Conservation (phyloP, 1,140 invertebrate species). For the Cotesia typhae region DNA sequence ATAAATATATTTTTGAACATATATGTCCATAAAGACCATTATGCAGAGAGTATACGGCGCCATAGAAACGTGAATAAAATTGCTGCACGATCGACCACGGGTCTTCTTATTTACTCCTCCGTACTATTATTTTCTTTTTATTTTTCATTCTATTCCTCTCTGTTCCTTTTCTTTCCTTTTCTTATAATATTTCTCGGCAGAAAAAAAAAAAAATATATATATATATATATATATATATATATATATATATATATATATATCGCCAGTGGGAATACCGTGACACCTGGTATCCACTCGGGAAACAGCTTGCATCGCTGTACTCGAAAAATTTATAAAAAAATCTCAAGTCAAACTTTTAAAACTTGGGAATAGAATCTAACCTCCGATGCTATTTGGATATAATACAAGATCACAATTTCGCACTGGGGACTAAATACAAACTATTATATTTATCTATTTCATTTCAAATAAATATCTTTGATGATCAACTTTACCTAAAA, state of each 20-base stretch:
- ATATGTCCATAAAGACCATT: no score
- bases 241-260: conserved; percentile 1
- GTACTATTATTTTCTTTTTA: background rate
- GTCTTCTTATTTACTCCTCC: conserved; percentile 14
- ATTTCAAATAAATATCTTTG: no score
- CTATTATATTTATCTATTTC: no score
- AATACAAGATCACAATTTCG: no score
- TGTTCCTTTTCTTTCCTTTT: background rate
- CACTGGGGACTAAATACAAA: no score
- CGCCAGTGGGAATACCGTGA: conserved; percentile 10
- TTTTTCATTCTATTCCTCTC: background rate
- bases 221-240: background rate
- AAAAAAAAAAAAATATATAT: background rate
- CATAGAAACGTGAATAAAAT: conserved; percentile 24
- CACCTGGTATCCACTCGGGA: conserved; percentile 19
- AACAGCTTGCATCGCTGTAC: conserved; percentile 16
- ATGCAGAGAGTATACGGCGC: background rate
- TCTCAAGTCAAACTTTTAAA: conserved; percentile 28
- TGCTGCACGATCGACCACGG: conserved; percentile 28
- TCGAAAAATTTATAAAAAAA: conserved; percentile 8
- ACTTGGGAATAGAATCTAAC: background rate
- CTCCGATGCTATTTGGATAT: no score
- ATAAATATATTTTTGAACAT: background rate
- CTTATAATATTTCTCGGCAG: background rate
- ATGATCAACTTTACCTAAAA: no score